Conservation (phyloP, 1,140 invertebrate species). For the Orius laevigatus region DNA sequence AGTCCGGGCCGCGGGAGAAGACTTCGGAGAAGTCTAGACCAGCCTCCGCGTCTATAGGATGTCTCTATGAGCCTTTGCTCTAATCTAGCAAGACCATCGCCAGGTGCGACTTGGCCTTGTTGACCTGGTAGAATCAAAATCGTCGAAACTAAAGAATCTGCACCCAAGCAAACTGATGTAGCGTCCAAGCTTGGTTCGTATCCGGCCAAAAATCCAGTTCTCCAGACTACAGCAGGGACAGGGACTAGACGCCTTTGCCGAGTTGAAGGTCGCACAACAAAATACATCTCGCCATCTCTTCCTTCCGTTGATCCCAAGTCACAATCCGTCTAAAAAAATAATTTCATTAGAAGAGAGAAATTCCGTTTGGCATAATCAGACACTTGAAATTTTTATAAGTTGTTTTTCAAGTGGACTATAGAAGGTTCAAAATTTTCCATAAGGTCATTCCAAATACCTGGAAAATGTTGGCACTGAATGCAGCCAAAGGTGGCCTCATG, state of each 20-base stretch:
- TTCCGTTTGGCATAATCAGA: no score
- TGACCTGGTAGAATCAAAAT: conserved; percentile 65
- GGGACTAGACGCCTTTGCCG: conserved; percentile 59
- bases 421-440: no score
- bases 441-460: conserved; percentile 31
- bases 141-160: conserved; percentile 51
- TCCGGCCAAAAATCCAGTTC: conserved; percentile 54
- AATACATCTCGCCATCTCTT: conserved; percentile 67
- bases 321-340: conserved; percentile 51
- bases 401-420: no score
- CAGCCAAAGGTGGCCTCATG: conserved; percentile 53
- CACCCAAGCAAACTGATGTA: conserved; percentile 53
- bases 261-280: conserved; percentile 59
- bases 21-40: conserved; percentile 53
- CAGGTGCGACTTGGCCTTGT: conserved; percentile 45
- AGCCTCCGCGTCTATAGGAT: conserved; percentile 45
- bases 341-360: no score
- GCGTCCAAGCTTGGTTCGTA: conserved; percentile 68
- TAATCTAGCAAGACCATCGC: conserved; percentile 53
- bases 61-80: conserved; percentile 48
- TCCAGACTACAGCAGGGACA: conserved; percentile 62
- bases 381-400: no score
- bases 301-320: conserved; percentile 44
- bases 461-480: conserved; percentile 61
- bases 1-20: conserved; percentile 52